phyloP scores from a whole-genome alignment of 1,140 invertebrate species.

The Brachystomella parvula region DNA sequence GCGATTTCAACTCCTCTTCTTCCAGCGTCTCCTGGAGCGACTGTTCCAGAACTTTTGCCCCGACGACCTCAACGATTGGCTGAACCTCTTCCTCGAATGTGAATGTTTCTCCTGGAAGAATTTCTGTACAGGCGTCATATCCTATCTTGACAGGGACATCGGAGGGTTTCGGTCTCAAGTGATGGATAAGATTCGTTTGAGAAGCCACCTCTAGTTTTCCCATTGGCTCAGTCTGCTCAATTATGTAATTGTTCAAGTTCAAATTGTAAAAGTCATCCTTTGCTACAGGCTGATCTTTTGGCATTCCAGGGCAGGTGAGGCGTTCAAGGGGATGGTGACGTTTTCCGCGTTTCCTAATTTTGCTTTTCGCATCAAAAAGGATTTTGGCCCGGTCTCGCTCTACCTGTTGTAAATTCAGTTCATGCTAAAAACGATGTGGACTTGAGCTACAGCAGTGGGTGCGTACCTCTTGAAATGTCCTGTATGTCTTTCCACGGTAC shows the following conservation, averaged over 20 bases:
- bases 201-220: neutral
- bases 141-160: conserved; percentile 8
- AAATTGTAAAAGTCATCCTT: neutral
- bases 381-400: neutral
- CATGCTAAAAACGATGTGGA: neutral
- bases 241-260: neutral
- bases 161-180: neutral
- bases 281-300: neutral
- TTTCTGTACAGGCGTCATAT: conserved; percentile 18
- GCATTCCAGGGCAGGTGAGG: neutral
- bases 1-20: conserved; percentile 21
- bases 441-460: neutral
- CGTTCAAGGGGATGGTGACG: neutral
- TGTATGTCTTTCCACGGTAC: conserved; percentile 13
- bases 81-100: conserved; percentile 20
- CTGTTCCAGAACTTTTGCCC: conserved; percentile 23
- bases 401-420: neutral
- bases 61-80: conserved; percentile 20
- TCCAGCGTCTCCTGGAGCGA: conserved; percentile 21
- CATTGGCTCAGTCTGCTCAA: neutral
- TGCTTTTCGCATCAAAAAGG: neutral
- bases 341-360: neutral
- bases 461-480: conserved; percentile 4
- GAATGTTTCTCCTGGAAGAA: conserved; percentile 16
- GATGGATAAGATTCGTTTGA: neutral